A percentile compares a stretch with the other conserved stretches of the same genome.
Conservation (phyloP, 2,113 vertebrate genomes). For the Catharus minimus region DNA sequence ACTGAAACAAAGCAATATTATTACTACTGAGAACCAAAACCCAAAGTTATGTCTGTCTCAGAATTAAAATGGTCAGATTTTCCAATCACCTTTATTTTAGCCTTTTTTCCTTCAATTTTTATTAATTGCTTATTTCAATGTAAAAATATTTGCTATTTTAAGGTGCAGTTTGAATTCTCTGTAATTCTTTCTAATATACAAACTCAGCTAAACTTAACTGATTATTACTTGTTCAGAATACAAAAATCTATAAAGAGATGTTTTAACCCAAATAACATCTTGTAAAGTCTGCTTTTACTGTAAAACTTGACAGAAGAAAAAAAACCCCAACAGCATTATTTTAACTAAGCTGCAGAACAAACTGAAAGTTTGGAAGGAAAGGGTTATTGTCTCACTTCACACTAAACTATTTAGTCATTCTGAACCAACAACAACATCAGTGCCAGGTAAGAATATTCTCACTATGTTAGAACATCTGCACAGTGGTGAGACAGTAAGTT, state of each 20-base stretch:
- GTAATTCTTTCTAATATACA: not conserved
- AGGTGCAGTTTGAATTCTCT: not conserved
- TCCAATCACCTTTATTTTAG: not conserved
- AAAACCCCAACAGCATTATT: not conserved
- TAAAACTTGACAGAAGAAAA: not conserved
- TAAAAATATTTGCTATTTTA: not conserved
- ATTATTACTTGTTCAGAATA: not conserved
- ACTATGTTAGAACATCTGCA: not conserved
- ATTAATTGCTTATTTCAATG: not conserved
- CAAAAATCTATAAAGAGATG: not conserved
- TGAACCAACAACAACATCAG: not conserved
- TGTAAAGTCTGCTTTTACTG: not conserved
- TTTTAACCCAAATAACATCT: not conserved
- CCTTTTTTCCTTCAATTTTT: not conserved
- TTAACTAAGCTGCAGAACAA: not conserved
- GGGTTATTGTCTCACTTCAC: not conserved
- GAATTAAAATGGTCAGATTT: not conserved
- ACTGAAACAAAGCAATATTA: not conserved
- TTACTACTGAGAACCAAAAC: not conserved
- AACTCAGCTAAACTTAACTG: not conserved
- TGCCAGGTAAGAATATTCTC: not conserved
- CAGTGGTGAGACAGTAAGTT: not conserved
- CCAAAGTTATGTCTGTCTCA: not conserved
- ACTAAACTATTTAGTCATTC: not conserved
- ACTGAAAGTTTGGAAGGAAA: not conserved